Conservation (phyloP, 2,797 vertebrate genomes). For the Lycodopsis pacificus region DNA sequence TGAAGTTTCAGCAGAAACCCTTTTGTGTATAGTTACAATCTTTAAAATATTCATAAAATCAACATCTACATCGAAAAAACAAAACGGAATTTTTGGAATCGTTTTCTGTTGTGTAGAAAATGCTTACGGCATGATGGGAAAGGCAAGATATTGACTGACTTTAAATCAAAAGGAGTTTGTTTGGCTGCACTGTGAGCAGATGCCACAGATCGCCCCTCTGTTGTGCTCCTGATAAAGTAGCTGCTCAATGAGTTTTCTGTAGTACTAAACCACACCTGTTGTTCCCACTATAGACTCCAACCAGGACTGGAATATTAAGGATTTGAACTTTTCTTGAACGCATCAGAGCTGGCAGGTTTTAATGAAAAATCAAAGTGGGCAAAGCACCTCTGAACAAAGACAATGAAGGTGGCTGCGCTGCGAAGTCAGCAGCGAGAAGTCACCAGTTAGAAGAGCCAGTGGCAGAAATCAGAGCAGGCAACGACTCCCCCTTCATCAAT, state of each 20-base stretch:
- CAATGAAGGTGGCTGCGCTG: conserved; percentile 27
- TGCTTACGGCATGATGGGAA: not conserved
- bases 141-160: not conserved
- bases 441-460: conserved; percentile 57
- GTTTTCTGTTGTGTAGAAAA: not conserved
- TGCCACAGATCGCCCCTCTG: not conserved
- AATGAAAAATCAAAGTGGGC: conserved; percentile 3
- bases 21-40: conserved; percentile 5
- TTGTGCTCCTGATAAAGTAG: not conserved
- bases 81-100: no score
- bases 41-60: not conserved
- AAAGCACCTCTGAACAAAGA: conserved; percentile 44
- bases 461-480: conserved; percentile 72
- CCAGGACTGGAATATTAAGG: not conserved
- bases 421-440: conserved; percentile 49
- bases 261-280: conserved; percentile 8
- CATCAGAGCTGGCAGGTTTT: not conserved
- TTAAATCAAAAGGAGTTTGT: conserved; percentile 12
- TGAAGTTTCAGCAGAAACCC: conserved; percentile 16
- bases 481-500: conserved; percentile 79
- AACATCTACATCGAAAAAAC: no score
- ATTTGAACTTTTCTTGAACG: not conserved
- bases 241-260: conserved; percentile 16
- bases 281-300: conserved; percentile 24
- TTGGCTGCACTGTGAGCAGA: conserved; percentile 25